Conservation (phyloP, 2,797 vertebrate species). For the Spatula clypeata region DNA sequence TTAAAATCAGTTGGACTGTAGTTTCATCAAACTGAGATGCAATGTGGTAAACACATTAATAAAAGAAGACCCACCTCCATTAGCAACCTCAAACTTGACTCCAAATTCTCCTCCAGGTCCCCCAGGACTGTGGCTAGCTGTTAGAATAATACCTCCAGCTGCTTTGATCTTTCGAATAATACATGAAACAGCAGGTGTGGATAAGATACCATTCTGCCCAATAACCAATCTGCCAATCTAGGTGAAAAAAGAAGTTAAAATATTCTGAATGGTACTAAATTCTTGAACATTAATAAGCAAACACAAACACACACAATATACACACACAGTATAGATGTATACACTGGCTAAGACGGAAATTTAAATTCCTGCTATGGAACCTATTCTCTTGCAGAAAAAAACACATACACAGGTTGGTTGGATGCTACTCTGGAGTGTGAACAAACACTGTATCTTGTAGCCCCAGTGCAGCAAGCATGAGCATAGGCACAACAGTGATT, state of each 20-base stretch:
- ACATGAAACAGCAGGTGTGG: constrained; percentile 97
- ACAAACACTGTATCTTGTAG: background rate
- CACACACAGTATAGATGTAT: background rate
- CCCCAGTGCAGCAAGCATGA: background rate
- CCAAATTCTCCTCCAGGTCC: constrained; percentile 97
- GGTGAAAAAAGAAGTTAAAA: background rate
- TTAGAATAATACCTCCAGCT: constrained; percentile 96
- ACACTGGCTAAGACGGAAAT: background rate
- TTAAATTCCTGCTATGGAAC: background rate
- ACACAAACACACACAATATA: background rate
- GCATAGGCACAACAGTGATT: background rate
- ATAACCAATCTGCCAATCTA: constrained; percentile 98
- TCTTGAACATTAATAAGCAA: background rate
- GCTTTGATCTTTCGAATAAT: constrained; percentile 99
- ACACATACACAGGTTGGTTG: fast-evolving
- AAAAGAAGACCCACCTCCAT: constrained; percentile 89
- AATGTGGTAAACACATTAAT: background rate
- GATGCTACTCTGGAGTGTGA: background rate
- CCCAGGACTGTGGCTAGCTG: constrained; percentile 97
- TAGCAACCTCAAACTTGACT: constrained; percentile 97
- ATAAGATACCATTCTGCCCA: constrained; percentile 96
- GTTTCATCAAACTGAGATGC: background rate
- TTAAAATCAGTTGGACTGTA: background rate
- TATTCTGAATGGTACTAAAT: background rate
- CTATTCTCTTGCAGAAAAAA: background rate